Percentiles rank a stretch among this genome's conserved stretches.
Evolutionary conservation across 2,113 vertebrate genomes (phyloP).

Genomic region (Oncorhynchus kisutch): DNA sequence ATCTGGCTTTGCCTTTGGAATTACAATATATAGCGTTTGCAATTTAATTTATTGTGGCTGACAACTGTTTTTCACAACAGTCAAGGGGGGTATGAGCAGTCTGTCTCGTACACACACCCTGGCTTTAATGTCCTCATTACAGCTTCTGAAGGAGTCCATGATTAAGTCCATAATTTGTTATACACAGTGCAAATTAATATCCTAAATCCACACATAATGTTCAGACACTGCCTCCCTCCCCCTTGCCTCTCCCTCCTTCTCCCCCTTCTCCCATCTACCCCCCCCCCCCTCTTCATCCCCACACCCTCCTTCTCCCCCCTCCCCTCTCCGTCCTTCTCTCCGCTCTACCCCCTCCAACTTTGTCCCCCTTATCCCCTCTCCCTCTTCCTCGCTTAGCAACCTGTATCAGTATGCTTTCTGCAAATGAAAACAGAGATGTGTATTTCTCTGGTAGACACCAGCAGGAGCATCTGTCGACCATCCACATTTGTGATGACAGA

Average conservation of each 20-base stretch:
- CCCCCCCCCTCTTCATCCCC: not conserved
- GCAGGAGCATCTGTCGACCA: slow-evolving; percentile 49
- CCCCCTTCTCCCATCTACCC: not conserved
- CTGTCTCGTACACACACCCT: slow-evolving; percentile 43
- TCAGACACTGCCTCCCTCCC: slow-evolving; percentile 36
- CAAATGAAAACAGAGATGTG: slow-evolving; percentile 32
- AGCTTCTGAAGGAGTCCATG: slow-evolving; percentile 64
- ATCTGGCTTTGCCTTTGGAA: too few species aligned
- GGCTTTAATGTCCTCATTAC: slow-evolving; percentile 73
- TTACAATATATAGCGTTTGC: too few species aligned
- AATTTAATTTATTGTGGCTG: not conserved
- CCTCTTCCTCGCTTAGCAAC: slow-evolving; percentile 23
- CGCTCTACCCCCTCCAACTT: not conserved
- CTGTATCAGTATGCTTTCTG: slow-evolving; percentile 41
- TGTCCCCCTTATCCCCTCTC: slow-evolving; percentile 4
- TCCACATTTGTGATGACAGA: slow-evolving; percentile 47
- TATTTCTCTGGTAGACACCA: slow-evolving; percentile 31
- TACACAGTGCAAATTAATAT: slow-evolving; percentile 67
- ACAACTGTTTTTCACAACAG: not conserved
- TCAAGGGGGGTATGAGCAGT: slow-evolving; percentile 25
- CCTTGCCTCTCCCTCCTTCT: slow-evolving; percentile 24
- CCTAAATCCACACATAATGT: slow-evolving; percentile 61
- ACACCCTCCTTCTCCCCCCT: not conserved
- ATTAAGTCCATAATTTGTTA: slow-evolving; percentile 70
- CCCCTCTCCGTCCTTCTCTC: not conserved